A percentile compares a stretch with the other conserved stretches of the same genome.
Conservation (phyloP, 2,113 vertebrate genomes). For the Phylloscopus trochiloides region DNA sequence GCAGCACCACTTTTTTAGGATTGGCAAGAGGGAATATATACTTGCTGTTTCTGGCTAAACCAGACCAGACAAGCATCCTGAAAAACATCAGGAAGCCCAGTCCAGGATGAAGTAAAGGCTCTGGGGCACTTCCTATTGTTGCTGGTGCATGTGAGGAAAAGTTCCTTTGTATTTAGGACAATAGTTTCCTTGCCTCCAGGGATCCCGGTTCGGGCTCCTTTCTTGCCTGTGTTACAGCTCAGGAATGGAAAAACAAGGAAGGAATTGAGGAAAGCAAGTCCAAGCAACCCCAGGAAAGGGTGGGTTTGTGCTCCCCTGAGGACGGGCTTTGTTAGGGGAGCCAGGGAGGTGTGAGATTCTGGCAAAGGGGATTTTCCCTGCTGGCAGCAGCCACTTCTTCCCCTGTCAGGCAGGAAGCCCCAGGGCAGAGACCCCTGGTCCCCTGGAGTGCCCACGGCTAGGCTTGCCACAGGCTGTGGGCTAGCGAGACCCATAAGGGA, state of each 20-base stretch:
- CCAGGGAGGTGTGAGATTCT: not conserved
- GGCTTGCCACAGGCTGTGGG: not conserved
- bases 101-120: not conserved
- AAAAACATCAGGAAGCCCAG: conserved; percentile 14
- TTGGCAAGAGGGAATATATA: rapidly evolving
- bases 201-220: not conserved
- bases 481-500: not conserved
- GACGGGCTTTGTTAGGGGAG: not conserved
- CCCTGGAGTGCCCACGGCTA: rapidly evolving
- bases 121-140: not conserved
- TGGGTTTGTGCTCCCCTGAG: not conserved
- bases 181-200: not conserved
- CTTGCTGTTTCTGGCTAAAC: not conserved
- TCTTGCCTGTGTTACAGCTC: not conserved
- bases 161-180: conserved; percentile 39
- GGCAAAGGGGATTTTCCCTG: not conserved
- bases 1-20: not conserved
- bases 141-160: not conserved
- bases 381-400: not conserved
- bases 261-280: not conserved
- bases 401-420: not conserved
- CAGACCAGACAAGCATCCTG: not conserved
- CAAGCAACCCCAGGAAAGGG: not conserved
- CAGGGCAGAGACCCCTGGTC: rapidly evolving
- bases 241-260: not conserved